phyloP scores from a whole-genome alignment of 1,140 invertebrate species.

The Phortica variegata region DNA sequence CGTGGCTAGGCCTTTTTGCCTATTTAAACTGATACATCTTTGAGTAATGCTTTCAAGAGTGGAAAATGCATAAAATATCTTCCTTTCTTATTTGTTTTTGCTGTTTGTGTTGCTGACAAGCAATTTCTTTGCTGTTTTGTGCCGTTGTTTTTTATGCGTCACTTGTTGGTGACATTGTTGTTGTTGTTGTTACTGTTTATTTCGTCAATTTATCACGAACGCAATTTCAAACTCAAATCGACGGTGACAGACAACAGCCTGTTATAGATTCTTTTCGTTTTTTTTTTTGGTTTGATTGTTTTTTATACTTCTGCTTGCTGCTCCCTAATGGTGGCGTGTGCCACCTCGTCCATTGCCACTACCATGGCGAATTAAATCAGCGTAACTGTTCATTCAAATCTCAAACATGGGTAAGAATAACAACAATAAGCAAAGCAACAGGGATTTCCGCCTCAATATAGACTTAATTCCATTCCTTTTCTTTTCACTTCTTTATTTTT shows the following conservation, averaged over 20 bases:
- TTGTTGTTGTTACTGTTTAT: conserved; percentile 47
- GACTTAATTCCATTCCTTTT: too few relatives aligned
- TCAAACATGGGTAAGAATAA: conserved; percentile 39
- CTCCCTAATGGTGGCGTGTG: too few relatives aligned
- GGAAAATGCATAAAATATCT: too few relatives aligned
- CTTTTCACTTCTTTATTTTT: conserved; percentile 15
- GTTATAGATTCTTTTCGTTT: conserved; percentile 42
- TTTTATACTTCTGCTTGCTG: too few relatives aligned
- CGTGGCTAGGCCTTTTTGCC: too few relatives aligned
- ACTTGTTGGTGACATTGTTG: too few relatives aligned
- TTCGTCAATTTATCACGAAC: conserved; percentile 56
- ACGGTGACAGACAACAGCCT: conserved; percentile 55
- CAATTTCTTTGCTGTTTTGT: not conserved
- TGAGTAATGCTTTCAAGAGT: too few relatives aligned
- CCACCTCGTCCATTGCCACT: too few relatives aligned
- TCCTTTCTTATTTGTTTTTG: conserved; percentile 16
- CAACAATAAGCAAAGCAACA: conserved; percentile 21
- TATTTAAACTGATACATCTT: too few relatives aligned
- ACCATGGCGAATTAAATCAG: conserved; percentile 53
- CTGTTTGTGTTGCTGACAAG: conserved; percentile 8
- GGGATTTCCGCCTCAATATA: too few relatives aligned
- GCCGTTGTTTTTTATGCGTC: not conserved
- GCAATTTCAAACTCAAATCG: conserved; percentile 55
- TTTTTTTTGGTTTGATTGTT: not conserved
- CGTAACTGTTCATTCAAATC: conserved; percentile 57